A percentile compares a stretch with the other conserved stretches of the same genome.
These are phyloP conservation scores for Amblyopsis hoosieri DNA, from an alignment of 2,797 vertebrate genomes.

Conservation along the genomic window DNA sequence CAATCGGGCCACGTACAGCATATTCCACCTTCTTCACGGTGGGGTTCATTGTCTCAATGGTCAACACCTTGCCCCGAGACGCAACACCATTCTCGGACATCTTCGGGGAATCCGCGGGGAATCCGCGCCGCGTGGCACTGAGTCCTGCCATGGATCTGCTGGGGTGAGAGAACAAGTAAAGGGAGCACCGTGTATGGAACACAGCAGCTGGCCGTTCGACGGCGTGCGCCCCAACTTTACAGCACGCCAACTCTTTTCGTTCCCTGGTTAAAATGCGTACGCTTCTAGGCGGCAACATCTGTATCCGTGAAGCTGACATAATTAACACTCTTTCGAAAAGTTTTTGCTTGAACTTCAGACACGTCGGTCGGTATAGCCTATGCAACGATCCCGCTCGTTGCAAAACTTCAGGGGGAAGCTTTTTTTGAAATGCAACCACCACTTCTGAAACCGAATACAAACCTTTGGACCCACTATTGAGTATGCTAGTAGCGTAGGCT, in stretches of 20 bases:
- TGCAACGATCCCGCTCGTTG: slow-evolving; percentile 4
- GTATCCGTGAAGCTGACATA: slow-evolving; percentile 59
- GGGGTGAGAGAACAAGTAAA: slow-evolving; percentile 48
- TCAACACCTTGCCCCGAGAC: slow-evolving; percentile 79
- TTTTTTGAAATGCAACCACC: slow-evolving; percentile 22
- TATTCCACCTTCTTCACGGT: slow-evolving; percentile 86
- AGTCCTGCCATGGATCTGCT: slow-evolving; percentile 69
- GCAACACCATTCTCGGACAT: slow-evolving; percentile 74
- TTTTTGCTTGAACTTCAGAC: background rate
- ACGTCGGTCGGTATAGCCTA: background rate
- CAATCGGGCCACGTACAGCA: slow-evolving; percentile 87
- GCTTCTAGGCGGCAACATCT: slow-evolving; percentile 46
- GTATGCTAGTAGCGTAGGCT: background rate
- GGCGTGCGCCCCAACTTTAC: slow-evolving; percentile 16
- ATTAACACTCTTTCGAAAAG: background rate
- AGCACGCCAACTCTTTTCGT: slow-evolving; percentile 32
- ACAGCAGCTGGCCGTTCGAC: background rate
- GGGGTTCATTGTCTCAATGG: slow-evolving; percentile 87
- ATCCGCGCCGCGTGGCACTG: slow-evolving; percentile 59
- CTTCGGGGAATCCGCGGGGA: slow-evolving; percentile 54
- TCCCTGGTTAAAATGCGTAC: slow-evolving; percentile 38
- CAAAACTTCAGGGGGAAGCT: background rate
- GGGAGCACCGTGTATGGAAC: slow-evolving; percentile 8
- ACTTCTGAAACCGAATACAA: slow-evolving; percentile 25
- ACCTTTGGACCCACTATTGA: background rate